These are phyloP conservation scores for Agrilus cyanescens DNA, from an alignment of 2,888 invertebrate genomes.

Conservation along the genomic window DNA sequence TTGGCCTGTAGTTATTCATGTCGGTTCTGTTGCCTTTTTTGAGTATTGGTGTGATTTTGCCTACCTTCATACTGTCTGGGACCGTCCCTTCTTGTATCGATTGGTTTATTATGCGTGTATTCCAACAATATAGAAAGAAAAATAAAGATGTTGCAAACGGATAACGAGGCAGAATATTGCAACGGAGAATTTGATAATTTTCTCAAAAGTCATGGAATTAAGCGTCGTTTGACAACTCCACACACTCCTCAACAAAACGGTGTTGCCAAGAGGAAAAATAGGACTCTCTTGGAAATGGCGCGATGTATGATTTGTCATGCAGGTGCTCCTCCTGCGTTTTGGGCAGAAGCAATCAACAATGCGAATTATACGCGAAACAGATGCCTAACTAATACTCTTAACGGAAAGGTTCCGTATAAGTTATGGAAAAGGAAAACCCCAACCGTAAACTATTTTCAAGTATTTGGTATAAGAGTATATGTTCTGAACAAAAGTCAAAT, in stretches of 20 bases:
- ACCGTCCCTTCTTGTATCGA: too few relatives aligned
- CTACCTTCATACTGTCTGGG: too few relatives aligned
- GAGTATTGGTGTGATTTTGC: too few relatives aligned
- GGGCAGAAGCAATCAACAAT: conserved; percentile 26
- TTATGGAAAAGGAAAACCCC: not conserved
- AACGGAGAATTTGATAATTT: not conserved
- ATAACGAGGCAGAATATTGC: not conserved
- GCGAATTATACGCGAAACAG: conserved; percentile 21
- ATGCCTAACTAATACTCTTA: too few relatives aligned
- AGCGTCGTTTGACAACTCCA: conserved; percentile 1
- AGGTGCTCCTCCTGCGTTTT: conserved; percentile 19
- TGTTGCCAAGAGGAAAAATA: conserved; percentile 7
- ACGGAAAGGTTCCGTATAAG: not conserved
- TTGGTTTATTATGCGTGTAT: too few relatives aligned
- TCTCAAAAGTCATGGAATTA: not conserved
- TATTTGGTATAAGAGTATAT: not conserved
- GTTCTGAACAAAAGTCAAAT: not conserved
- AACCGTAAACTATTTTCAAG: not conserved
- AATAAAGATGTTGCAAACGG: too few relatives aligned
- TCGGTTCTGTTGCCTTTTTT: too few relatives aligned
- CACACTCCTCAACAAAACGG: conserved; percentile 10
- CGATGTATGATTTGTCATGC: conserved; percentile 6
- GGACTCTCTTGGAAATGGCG: conserved; percentile 5
- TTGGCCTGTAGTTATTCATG: too few relatives aligned
- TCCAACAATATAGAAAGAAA: too few relatives aligned